Evolutionary conservation across 2,888 invertebrate genomes (phyloP).

Genomic region (Himalopsyche anomala): DNA sequence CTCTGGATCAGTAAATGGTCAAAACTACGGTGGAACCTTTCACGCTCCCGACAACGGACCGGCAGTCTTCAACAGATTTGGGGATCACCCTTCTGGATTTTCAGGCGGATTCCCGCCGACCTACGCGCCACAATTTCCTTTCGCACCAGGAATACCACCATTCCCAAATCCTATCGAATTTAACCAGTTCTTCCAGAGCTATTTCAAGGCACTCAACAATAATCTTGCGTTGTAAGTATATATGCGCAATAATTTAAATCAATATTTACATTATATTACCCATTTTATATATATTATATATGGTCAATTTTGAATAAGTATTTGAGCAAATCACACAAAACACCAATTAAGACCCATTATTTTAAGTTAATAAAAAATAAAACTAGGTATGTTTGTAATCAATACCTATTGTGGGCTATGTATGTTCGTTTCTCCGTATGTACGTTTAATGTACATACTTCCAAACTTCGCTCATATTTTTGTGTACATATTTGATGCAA

Average conservation of each 20-base stretch:
- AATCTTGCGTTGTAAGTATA: constrained; percentile 63
- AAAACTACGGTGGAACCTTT: constrained; percentile 62
- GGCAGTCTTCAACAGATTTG: constrained; percentile 61
- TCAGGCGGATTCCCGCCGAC: not conserved
- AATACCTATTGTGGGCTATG: too few species aligned
- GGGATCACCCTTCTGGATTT: constrained; percentile 51
- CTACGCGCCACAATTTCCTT: constrained; percentile 57
- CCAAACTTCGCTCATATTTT: too few species aligned
- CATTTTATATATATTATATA: too few species aligned
- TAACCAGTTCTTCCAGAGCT: constrained; percentile 63
- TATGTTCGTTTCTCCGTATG: too few species aligned
- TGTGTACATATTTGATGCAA: not conserved
- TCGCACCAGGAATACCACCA: constrained; percentile 57
- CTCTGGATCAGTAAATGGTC: constrained; percentile 61
- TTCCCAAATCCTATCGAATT: constrained; percentile 63
- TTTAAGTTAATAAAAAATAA: too few species aligned
- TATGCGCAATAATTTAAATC: not conserved
- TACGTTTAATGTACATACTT: too few species aligned
- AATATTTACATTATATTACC: too few species aligned
- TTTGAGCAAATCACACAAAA: too few species aligned
- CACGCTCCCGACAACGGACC: constrained; percentile 62
- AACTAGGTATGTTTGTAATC: too few species aligned
- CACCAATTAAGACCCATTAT: too few species aligned
- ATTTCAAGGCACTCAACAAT: constrained; percentile 61
- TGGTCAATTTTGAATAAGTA: too few species aligned